Evolutionary conservation across 1,140 invertebrate genomes (phyloP).

Genomic region (Trinorchestia longiramus): DNA sequence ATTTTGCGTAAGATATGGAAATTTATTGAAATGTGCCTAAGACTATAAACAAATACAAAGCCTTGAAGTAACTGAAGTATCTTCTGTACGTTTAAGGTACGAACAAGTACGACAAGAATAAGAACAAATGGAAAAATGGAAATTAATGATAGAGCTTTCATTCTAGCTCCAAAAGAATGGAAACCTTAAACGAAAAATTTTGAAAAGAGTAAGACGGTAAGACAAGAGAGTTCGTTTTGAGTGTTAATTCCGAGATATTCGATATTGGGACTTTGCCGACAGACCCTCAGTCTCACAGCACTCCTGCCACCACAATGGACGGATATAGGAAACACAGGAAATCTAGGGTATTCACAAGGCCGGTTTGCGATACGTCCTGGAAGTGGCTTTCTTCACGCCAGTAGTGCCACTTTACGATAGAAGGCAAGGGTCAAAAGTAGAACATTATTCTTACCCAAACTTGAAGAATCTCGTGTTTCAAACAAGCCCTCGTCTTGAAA

Average conservation of each 20-base stretch:
- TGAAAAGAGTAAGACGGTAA: not conserved
- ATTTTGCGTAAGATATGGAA: not conserved
- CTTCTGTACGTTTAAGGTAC: not conserved
- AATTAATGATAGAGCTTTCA: not conserved
- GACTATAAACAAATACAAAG: not conserved
- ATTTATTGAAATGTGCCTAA: not conserved
- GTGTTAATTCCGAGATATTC: not conserved
- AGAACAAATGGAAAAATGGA: not conserved
- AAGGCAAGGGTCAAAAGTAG: too few relatives aligned
- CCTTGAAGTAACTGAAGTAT: not conserved
- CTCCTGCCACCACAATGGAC: not conserved
- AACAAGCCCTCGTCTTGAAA: too few relatives aligned
- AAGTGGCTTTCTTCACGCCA: too few relatives aligned
- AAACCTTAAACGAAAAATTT: not conserved
- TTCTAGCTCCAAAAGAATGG: not conserved
- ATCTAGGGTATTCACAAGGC: not conserved
- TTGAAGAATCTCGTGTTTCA: too few relatives aligned
- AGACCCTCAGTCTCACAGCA: not conserved
- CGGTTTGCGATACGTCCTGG: too few relatives aligned
- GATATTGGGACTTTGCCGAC: not conserved
- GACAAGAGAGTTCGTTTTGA: not conserved
- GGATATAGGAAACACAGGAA: not conserved
- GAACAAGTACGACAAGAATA: not conserved
- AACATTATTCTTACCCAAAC: too few relatives aligned
- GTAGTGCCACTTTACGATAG: too few relatives aligned